phyloP scores from a whole-genome alignment of 2,797 vertebrate genomes.

The Mionectes olivaceus region DNA sequence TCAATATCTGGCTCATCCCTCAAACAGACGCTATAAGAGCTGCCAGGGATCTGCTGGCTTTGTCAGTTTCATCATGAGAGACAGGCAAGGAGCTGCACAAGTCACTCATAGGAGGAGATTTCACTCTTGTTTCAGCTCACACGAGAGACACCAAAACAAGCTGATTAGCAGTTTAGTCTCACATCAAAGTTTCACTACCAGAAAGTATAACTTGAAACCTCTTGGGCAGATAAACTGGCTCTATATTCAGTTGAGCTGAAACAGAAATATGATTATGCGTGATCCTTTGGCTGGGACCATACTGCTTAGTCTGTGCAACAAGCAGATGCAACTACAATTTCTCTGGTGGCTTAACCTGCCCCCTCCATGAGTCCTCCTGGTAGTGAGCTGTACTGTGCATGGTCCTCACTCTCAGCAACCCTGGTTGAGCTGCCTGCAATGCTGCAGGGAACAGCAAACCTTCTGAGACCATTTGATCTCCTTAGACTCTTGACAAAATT shows the following conservation, averaged over 20 bases:
- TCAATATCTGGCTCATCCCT: not conserved
- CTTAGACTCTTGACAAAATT: not conserved
- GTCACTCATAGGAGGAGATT: not conserved
- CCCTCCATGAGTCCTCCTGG: not conserved
- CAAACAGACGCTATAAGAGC: not conserved
- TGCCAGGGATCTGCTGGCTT: not conserved
- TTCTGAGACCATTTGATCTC: slow-evolving; percentile 18
- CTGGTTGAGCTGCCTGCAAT: not conserved
- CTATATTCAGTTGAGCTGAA: slow-evolving; percentile 22
- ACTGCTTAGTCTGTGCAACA: not conserved
- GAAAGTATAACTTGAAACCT: not conserved
- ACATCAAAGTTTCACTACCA: not conserved
- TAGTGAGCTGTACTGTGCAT: fast-evolving
- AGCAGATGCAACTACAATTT: not conserved
- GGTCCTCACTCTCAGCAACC: not conserved
- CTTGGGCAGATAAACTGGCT: not conserved
- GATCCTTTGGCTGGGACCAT: not conserved
- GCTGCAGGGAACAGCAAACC: not conserved
- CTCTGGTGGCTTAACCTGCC: not conserved
- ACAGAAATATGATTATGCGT: not conserved
- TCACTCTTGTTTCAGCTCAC: not conserved
- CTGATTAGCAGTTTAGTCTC: not conserved
- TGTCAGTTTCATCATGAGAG: not conserved
- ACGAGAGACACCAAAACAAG: not conserved
- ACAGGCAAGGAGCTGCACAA: not conserved